Evolutionary conservation across 2,113 vertebrate species (phyloP), one percentile per base, ranked within the genome.

Genomic region (Xenopus borealis): DNA sequence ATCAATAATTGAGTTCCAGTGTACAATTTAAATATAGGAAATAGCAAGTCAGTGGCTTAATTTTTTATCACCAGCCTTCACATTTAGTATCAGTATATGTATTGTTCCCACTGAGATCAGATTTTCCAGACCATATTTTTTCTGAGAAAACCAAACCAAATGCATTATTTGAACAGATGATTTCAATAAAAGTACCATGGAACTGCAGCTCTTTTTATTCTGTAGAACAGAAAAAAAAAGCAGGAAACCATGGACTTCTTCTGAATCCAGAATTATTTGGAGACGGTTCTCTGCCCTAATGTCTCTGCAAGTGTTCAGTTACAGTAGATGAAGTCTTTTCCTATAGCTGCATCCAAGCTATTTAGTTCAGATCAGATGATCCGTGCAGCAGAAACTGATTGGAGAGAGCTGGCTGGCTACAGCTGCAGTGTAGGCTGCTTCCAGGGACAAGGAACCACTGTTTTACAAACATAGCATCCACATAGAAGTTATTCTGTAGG

Each of bases 291-390:
- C 13, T 70, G 74, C 74, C 59, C 59, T 76, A 47, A 77, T 70
- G 74, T 77, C 66, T 77, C 13, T 77, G 67, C 74, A 70, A 77
- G 74, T 70, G 79, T 83, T 86, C 79, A 62, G 78, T 88, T 88
- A 83, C 85, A 79, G 84, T 64, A 81, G 88, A 90, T 92, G 80
- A 80, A 78, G 87, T 89, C 89, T 91, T 91, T 91, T 86, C 89
- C 74, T 88, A 86, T 89, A 73, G 89, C 89, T 88, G 89, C 89
- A 90, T 92, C 90, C 88, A 84, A 89, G 91, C 91, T 88, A 83
- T 89, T 91, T 85, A 88, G 86, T 84, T 78, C 80, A 84, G 91
- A 94, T 98, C 96, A 98, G 95, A 95, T 98, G 97, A 98, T 91
- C 83, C 81, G 81, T 86, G 84, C 85, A 88, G 83, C 83, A 90